These are phyloP conservation scores for Panurus biarmicus DNA, from an alignment of 2,113 vertebrate genomes.

Conservation along the genomic window DNA sequence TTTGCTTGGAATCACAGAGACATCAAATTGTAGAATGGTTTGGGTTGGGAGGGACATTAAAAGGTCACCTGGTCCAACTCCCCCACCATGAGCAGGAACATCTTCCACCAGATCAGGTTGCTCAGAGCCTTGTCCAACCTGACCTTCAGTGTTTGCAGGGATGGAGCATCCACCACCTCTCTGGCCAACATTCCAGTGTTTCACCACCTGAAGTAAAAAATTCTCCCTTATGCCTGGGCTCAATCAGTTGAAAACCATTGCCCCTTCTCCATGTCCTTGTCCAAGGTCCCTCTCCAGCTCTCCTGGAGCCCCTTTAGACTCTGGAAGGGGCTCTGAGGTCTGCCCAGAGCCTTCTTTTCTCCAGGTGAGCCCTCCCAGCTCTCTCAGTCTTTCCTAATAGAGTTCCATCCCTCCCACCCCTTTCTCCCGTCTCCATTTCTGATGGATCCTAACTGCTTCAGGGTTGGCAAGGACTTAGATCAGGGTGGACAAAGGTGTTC, in stretches of 20 bases:
- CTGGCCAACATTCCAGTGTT: neutral
- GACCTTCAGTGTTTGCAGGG: neutral
- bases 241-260: neutral
- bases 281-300: neutral
- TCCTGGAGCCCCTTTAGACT: neutral
- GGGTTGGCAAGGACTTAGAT: neutral
- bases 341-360: neutral
- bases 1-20: neutral
- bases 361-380: rapidly evolving
- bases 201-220: neutral
- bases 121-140: neutral
- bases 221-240: too few relatives aligned
- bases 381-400: neutral
- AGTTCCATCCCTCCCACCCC: neutral
- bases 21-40: rapidly evolving
- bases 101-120: neutral
- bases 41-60: neutral
- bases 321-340: neutral
- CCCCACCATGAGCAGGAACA: neutral
- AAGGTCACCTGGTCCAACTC: neutral
- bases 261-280: neutral
- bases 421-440: neutral
- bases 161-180: neutral
- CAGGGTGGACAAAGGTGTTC: neutral
- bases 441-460: neutral